Percentiles rank a stretch among this genome's conserved stretches.
Evolutionary conservation across 2,888 invertebrate species (phyloP).

Genomic region (Scaptomyza flava): DNA sequence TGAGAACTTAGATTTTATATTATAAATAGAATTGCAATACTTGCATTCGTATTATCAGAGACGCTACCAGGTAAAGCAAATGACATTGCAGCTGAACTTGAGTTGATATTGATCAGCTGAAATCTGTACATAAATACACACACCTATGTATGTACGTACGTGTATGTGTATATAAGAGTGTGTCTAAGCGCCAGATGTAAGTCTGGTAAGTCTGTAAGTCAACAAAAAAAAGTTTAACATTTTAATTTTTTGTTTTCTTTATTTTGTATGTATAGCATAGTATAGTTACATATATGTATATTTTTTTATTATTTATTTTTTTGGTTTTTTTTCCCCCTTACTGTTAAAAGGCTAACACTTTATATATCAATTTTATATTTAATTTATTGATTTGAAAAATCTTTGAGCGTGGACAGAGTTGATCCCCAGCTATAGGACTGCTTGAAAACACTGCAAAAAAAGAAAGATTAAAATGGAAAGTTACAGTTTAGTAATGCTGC

Average conservation of each 20-base stretch:
- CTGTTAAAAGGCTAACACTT: neutral
- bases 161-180: too few species aligned
- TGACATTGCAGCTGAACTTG: constrained; percentile 26
- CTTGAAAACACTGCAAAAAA: constrained; percentile 59
- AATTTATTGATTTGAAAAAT: constrained; percentile 31
- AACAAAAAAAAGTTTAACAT: neutral
- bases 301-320: neutral
- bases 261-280: neutral
- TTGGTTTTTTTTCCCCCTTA: neutral
- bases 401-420: constrained; percentile 54
- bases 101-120: constrained; percentile 40
- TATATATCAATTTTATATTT: neutral
- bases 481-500: constrained; percentile 15
- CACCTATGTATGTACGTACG: too few species aligned
- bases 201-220: neutral
- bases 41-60: constrained; percentile 5
- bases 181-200: neutral
- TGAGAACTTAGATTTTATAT: neutral
- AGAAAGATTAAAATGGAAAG: constrained; percentile 2
- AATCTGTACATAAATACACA: neutral
- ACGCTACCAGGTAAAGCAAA: constrained; percentile 18
- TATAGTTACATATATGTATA: too few species aligned
- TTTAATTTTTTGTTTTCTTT: neutral
- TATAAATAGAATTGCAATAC: constrained; percentile 6
- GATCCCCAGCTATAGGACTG: constrained; percentile 65